Percentiles rank a stretch among this genome's conserved stretches.
Evolutionary conservation across 2,888 invertebrate genomes (phyloP).

Genomic region (Drosophila trichaetosa): DNA sequence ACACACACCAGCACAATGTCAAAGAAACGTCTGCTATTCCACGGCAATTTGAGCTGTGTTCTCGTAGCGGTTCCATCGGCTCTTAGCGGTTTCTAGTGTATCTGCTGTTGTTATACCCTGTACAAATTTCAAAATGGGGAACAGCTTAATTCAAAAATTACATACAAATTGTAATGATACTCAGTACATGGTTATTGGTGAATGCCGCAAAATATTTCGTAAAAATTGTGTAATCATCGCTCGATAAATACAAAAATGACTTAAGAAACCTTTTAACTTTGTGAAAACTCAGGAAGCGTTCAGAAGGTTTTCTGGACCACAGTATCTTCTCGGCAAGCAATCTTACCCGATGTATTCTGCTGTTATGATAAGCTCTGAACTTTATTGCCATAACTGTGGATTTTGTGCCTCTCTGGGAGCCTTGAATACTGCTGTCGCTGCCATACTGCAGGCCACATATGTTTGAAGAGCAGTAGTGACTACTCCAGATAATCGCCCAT

Average conservation of each 20-base stretch:
- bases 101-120: background rate
- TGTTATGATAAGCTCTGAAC: constrained; percentile 41
- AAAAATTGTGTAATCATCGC: background rate
- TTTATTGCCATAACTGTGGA: constrained; percentile 52
- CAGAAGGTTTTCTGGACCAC: background rate
- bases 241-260: background rate
- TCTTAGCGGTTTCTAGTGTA: background rate
- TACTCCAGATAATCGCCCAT: background rate
- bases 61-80: constrained; percentile 6
- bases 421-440: constrained; percentile 11
- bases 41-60: constrained; percentile 19
- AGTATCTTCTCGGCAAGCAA: background rate
- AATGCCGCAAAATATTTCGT: background rate
- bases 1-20: constrained; percentile 20
- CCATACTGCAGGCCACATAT: background rate
- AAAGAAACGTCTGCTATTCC: constrained; percentile 25
- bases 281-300: background rate
- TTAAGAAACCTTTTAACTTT: background rate
- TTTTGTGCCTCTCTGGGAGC: constrained; percentile 21
- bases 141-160: background rate
- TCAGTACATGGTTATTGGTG: background rate
- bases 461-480: background rate
- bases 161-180: background rate
- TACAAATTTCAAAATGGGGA: background rate
- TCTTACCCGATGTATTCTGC: constrained; percentile 4